Base-by-base conservation (phyloP, 2,888 invertebrate species). In the Lithosia quadra region DNA sequence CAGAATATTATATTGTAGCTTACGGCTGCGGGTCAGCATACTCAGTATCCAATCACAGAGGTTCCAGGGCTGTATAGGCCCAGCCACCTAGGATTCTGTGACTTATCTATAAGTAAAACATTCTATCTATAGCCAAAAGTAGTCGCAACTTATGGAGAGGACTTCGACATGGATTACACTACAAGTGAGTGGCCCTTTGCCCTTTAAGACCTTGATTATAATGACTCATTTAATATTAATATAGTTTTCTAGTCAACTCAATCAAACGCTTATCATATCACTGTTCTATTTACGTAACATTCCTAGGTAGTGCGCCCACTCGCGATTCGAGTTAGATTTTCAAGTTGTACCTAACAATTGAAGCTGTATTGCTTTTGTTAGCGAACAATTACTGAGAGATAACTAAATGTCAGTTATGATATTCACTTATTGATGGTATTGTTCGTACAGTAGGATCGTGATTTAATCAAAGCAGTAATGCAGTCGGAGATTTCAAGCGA, bases 311-410 rank as follows among this genome's bases (percentile, higher is more conserved):
- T 33, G n/a, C 33, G 59, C 66, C 71, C 66, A 71, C 78, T 71
- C 69, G 75, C 68, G 71, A 70, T 68, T 75, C 39, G 55, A 67
- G 60, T 69, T 68, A 63, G 65, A 75, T 77, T 77, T 69, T 65
- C 65, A 63, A 22, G 73, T 59, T 69, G 64, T 69, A 61, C 71
- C 43, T 66, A 63, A 71, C 67, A 63, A 65, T 68, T 39, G 57
- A 24, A 18, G 59, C 18, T 59, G 11, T 39, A 33, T 22, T 2
- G 43, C 66, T 55, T 80, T 75, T 75, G 71, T 78, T 68, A 68
- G 39, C 63, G 67, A 67, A 78, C 57, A 72, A 65, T 69, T 67
- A 63, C 61, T 67, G 24, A 58, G 24, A 58, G 65, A 55, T 74
- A 71, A 74, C 67, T 67, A 78, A 71, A 64, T 39, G 56, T 39